phyloP scores from a whole-genome alignment of 2,113 vertebrate genomes.

The Rhinopithecus roxellana region DNA sequence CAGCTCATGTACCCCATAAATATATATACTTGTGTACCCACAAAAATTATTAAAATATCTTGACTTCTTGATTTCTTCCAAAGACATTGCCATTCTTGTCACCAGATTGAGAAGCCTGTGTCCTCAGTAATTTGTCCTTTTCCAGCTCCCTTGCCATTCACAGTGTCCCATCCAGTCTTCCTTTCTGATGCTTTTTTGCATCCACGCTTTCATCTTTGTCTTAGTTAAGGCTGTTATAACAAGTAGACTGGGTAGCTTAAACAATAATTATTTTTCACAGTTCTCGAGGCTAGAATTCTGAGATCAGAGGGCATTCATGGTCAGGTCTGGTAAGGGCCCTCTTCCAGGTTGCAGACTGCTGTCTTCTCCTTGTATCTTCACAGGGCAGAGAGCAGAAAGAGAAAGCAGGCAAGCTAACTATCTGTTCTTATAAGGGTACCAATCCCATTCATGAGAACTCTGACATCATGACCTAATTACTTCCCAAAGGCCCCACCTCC shows the following conservation, averaged over 20 bases:
- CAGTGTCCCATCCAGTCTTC: background rate
- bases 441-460: background rate
- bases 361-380: background rate
- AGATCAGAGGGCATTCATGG: background rate
- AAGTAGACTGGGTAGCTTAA: background rate
- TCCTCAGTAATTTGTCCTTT: background rate
- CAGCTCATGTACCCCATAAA: too few species aligned
- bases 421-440: background rate
- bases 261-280: background rate
- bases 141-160: background rate
- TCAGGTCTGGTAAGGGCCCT: background rate
- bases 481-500: background rate
- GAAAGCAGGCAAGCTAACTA: background rate
- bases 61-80: background rate
- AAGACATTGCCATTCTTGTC: background rate
- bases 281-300: background rate
- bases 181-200: background rate
- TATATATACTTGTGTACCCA: too few species aligned
- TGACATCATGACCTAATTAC: background rate
- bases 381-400: background rate
- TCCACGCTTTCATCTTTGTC: background rate
- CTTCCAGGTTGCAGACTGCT: background rate
- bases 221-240: background rate
- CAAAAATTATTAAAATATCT: too few species aligned
- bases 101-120: too few species aligned